phyloP scores from a whole-genome alignment of 1,140 invertebrate species.

The Pomphorhynchus laevis region DNA sequence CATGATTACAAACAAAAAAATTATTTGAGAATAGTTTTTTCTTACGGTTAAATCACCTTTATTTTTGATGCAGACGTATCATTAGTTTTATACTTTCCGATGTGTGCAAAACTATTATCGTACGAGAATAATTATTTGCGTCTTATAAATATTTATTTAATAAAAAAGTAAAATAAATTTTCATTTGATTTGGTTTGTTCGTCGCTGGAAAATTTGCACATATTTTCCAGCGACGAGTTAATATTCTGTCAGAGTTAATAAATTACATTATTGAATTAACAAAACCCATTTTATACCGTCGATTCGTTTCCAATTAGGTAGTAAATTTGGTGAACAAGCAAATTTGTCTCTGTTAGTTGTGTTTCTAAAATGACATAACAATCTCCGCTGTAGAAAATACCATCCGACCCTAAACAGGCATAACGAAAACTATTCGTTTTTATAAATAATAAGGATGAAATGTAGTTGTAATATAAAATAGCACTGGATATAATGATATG shows the following conservation, averaged over 20 bases:
- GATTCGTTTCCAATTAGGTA: constrained; percentile 94
- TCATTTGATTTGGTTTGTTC: too few species aligned
- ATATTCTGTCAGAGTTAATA: constrained; percentile 5
- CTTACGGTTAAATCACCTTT: too few species aligned
- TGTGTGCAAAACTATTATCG: too few species aligned
- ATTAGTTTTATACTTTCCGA: too few species aligned
- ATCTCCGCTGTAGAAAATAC: constrained; percentile 94
- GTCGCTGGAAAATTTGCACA: too few species aligned
- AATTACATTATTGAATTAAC: constrained; percentile 14
- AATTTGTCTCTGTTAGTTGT: constrained; percentile 38
- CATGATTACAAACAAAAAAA: too few species aligned
- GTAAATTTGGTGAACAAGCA: constrained; percentile 63
- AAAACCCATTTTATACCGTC: constrained; percentile 27
- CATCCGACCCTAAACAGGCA: constrained; percentile 42
- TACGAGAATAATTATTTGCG: too few species aligned
- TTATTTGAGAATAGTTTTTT: too few species aligned
- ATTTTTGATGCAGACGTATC: too few species aligned
- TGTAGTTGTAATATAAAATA: not conserved
- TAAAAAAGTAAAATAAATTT: too few species aligned
- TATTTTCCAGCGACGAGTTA: constrained; percentile 3
- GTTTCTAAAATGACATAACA: constrained; percentile 92
- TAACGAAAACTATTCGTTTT: constrained; percentile 4
- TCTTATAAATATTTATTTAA: too few species aligned
- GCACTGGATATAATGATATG: constrained; percentile 12
- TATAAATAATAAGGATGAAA: not conserved